Conservation (phyloP, 1,140 invertebrate genomes). For the Sweltsa coloradensis region DNA sequence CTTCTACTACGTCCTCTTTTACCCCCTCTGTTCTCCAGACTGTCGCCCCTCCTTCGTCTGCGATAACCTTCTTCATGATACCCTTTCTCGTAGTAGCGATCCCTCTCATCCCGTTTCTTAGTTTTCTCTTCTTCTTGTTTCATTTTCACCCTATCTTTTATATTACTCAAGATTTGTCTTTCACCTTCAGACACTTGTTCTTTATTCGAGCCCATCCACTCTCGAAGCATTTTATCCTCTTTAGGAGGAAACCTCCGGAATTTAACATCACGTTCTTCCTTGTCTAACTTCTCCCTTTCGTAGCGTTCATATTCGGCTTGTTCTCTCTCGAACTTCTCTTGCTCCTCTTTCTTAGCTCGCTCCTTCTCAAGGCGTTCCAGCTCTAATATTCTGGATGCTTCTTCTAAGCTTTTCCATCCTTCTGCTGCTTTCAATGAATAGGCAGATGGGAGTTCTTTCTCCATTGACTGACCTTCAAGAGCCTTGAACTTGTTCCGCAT, state of each 20-base stretch:
- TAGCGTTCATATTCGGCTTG: slow-evolving; percentile 19
- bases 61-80: not conserved
- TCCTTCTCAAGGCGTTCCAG: no score
- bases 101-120: not conserved
- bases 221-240: slow-evolving; percentile 15
- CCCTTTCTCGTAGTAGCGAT: not conserved
- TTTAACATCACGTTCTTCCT: slow-evolving; percentile 13
- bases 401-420: no score
- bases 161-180: slow-evolving; percentile 9
- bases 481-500: slow-evolving; percentile 48
- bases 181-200: slow-evolving; percentile 10
- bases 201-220: slow-evolving; percentile 14
- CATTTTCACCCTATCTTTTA: slow-evolving; percentile 13
- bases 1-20: not conserved
- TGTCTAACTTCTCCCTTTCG: slow-evolving; percentile 24
- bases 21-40: not conserved
- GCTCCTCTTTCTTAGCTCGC: no score
- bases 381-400: no score
- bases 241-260: slow-evolving; percentile 21
- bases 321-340: slow-evolving; percentile 26
- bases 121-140: slow-evolving; percentile 10
- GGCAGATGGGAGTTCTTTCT: no score
- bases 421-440: no score
- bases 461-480: no score
- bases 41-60: slow-evolving; percentile 1